phyloP scores from a whole-genome alignment of 2,888 invertebrate genomes.

The Augochlorella aurata region DNA sequence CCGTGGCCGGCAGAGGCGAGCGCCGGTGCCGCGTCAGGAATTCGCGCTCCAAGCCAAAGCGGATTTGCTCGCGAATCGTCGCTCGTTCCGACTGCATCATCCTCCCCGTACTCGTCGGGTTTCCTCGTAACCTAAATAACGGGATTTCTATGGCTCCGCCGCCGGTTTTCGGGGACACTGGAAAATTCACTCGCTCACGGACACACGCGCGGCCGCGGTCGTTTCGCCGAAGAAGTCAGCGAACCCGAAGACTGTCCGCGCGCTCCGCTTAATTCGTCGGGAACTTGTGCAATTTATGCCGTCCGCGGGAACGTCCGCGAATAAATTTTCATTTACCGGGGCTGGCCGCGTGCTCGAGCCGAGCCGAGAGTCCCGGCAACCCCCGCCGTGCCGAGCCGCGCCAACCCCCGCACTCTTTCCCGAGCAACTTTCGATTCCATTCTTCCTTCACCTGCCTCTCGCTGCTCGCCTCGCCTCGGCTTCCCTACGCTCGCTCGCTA shows the following conservation, averaged over 20 bases:
- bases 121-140: conserved; percentile 55
- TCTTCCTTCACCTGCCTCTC: background rate
- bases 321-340: conserved; percentile 26
- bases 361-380: background rate
- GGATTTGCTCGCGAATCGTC: conserved; percentile 53
- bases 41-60: conserved; percentile 43
- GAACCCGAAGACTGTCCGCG: background rate
- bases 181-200: background rate
- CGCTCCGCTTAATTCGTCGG: background rate
- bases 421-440: background rate
- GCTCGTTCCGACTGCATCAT: conserved; percentile 6
- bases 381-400: background rate
- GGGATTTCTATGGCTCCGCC: conserved; percentile 45
- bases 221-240: background rate
- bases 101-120: conserved; percentile 26
- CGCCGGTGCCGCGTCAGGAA: conserved; percentile 45
- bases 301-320: conserved; percentile 11
- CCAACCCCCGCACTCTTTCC: background rate
- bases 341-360: background rate
- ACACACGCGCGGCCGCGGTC: background rate
- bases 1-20: background rate
- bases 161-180: background rate
- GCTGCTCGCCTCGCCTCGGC: background rate
- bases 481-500: background rate
- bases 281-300: conserved; percentile 4